Conservation (phyloP, 64 coral and sea anemone genomes). For the Platygyra sinensis region DNA sequence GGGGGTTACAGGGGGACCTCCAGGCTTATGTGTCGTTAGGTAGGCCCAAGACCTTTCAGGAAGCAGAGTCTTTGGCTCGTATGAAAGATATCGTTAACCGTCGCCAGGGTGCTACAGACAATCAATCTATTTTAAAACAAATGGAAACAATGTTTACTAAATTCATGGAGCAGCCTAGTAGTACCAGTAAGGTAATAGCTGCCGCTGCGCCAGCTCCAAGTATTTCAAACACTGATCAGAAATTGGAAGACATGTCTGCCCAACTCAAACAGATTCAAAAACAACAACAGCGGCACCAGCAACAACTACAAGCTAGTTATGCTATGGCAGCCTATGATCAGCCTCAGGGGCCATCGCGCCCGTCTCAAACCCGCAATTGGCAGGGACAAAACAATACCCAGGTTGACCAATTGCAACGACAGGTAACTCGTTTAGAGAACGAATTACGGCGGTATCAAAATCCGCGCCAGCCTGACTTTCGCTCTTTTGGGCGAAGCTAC, state of each 20-base stretch:
- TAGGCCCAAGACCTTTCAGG: conserved; percentile 4
- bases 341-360: background rate
- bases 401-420: background rate
- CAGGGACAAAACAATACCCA: background rate
- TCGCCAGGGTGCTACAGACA: background rate
- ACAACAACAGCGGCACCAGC: background rate
- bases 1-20: no score
- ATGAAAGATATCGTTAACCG: background rate
- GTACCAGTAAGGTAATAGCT: background rate
- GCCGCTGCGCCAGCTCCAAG: background rate
- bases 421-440: background rate
- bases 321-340: no score
- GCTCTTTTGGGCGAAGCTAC: background rate
- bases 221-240: background rate
- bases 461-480: background rate
- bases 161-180: background rate
- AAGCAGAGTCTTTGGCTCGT: conserved; percentile 8
- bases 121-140: background rate
- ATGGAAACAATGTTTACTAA: background rate
- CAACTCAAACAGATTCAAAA: background rate
- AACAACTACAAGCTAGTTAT: background rate
- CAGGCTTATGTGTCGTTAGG: no score
- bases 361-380: background rate
- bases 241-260: background rate
- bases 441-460: background rate